These are phyloP conservation scores for Trachelus troglodyta DNA, from an alignment of 2,888 invertebrate genomes.

Conservation along the genomic window DNA sequence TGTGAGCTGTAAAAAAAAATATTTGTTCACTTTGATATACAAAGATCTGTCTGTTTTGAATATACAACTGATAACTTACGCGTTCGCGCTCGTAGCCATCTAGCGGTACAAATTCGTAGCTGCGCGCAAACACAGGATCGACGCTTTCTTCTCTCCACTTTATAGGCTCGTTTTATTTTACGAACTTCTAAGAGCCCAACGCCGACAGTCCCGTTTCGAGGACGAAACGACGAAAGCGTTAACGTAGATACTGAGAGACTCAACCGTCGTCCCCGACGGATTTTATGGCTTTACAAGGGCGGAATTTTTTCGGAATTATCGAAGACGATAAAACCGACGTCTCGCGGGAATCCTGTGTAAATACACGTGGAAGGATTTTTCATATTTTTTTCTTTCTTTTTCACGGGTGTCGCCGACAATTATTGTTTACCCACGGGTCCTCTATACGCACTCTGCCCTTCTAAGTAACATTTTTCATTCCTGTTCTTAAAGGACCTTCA, in stretches of 20 bases:
- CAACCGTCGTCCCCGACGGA: neutral
- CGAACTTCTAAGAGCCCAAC: neutral
- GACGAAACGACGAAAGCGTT: no score
- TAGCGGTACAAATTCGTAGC: no score
- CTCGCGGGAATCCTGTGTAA: neutral
- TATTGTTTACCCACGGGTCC: neutral
- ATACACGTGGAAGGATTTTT: neutral
- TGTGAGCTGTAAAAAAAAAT: neutral
- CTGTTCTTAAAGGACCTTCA: neutral
- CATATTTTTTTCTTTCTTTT: neutral
- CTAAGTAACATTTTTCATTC: neutral
- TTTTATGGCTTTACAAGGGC: neutral
- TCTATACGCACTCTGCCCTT: neutral
- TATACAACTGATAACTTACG: no score
- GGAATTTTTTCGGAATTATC: neutral
- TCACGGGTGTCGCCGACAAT: neutral
- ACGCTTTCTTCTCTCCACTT: neutral
- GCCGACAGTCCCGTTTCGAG: neutral
- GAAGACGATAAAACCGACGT: neutral
- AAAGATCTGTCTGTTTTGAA: no score
- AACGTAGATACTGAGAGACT: neutral
- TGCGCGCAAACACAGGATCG: no score
- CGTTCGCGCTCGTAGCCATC: no score
- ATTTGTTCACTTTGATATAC: no score
- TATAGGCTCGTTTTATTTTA: neutral